These are phyloP conservation scores for Rhizoglyphus robini DNA, from an alignment of 1,140 invertebrate species.

Conservation along the genomic window DNA sequence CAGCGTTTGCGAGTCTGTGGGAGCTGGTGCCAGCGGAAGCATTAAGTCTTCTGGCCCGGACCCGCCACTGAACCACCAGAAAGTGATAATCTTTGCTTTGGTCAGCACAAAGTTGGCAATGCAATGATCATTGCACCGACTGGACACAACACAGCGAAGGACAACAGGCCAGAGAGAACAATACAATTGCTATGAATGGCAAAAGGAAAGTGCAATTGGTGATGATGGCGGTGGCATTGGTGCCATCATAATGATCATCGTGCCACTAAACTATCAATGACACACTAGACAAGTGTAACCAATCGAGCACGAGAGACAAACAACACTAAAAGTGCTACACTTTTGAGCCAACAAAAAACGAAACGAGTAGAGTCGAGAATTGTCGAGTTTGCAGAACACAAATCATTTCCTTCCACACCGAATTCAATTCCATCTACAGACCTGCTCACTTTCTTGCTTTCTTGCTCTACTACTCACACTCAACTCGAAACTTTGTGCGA, in stretches of 20 bases:
- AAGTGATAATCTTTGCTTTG: not conserved
- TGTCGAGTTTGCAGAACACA: not conserved
- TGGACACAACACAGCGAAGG: not conserved
- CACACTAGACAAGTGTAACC: not conserved
- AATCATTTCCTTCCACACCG: not conserved
- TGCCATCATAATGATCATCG: not conserved
- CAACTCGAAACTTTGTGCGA: too few species aligned
- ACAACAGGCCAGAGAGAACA: not conserved
- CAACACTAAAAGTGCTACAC: not conserved
- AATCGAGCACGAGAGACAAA: not conserved
- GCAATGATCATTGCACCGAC: too few species aligned
- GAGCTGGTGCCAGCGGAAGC: too few species aligned
- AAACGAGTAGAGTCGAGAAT: not conserved
- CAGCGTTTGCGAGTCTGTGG: too few species aligned
- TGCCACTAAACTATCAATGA: not conserved
- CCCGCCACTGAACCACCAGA: not conserved
- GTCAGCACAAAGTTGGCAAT: too few species aligned
- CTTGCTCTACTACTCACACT: too few species aligned
- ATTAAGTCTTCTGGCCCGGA: not conserved
- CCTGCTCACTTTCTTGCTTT: too few species aligned
- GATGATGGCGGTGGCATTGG: not conserved
- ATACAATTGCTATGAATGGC: not conserved
- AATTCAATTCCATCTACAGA: too few species aligned
- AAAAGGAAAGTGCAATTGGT: not conserved
- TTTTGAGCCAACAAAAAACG: not conserved